phyloP scores from a whole-genome alignment of 2,113 vertebrate genomes.

The Reinhardtius hippoglossoides region DNA sequence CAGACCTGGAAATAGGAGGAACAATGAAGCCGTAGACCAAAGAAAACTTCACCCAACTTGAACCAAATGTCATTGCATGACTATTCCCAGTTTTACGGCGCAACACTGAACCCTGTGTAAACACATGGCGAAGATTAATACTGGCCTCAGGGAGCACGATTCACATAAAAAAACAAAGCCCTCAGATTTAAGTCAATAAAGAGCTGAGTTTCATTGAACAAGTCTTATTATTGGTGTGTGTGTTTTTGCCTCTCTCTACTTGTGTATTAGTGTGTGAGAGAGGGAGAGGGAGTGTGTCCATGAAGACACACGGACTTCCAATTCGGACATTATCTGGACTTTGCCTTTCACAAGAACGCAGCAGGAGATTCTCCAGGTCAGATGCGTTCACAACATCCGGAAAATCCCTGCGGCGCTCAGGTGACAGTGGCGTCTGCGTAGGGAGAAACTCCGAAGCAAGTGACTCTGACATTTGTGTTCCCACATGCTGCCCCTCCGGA shows the following conservation, averaged over 20 bases:
- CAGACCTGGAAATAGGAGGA: slow-evolving; percentile 45
- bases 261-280: background rate
- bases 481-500: no score
- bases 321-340: no score
- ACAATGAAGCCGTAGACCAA: slow-evolving; percentile 55
- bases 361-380: no score
- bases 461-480: no score
- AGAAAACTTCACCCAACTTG: slow-evolving; percentile 59
- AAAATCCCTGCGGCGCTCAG: no score
- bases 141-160: slow-evolving; percentile 57
- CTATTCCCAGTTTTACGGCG: slow-evolving; percentile 64
- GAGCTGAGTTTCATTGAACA: slow-evolving; percentile 73
- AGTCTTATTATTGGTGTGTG: slow-evolving; percentile 72
- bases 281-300: slow-evolving; percentile 7
- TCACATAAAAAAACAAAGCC: slow-evolving; percentile 73
- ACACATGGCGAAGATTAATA: slow-evolving; percentile 75
- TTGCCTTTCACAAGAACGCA: no score
- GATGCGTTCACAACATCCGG: no score
- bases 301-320: slow-evolving; percentile 19
- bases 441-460: no score
- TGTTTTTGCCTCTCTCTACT: background rate
- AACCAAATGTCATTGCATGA: slow-evolving; percentile 71
- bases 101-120: slow-evolving; percentile 70
- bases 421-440: no score
- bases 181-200: slow-evolving; percentile 61